Percentiles rank a stretch among this genome's conserved stretches.
These are phyloP conservation scores for Epistrophella euchroma DNA, from an alignment of 2,888 invertebrate species.

Conservation along the genomic window DNA sequence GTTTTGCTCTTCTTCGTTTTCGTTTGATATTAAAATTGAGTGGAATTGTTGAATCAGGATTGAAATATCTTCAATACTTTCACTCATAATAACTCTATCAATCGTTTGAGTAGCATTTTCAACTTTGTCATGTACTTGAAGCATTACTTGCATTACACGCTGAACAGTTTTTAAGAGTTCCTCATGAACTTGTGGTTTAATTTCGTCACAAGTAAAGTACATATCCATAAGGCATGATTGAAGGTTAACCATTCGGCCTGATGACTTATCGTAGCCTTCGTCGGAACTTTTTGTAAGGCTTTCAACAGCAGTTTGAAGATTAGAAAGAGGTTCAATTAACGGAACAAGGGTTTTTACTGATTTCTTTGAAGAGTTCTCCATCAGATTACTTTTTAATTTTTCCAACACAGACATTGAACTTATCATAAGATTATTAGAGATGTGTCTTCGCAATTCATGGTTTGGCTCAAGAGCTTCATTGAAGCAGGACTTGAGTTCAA, in stretches of 20 bases:
- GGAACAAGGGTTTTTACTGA: constrained; percentile 24
- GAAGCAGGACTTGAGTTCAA: constrained; percentile 33
- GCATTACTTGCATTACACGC: constrained; percentile 46
- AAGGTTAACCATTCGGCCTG: constrained; percentile 67
- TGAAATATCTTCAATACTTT: constrained; percentile 49
- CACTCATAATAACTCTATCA: constrained; percentile 46
- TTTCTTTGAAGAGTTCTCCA: constrained; percentile 49
- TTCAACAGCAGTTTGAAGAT: constrained; percentile 60
- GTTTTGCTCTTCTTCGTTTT: not conserved
- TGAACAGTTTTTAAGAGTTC: constrained; percentile 24
- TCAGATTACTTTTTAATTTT: constrained; percentile 38
- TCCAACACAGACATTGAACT: constrained; percentile 48
- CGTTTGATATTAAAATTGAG: constrained; percentile 12
- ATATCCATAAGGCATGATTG: constrained; percentile 69
- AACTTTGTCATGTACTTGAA: constrained; percentile 64
- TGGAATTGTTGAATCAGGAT: constrained; percentile 40
- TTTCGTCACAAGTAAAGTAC: constrained; percentile 72
- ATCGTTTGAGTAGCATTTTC: constrained; percentile 55
- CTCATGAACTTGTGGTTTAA: constrained; percentile 15
- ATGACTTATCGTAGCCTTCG: constrained; percentile 60
- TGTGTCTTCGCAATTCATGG: constrained; percentile 25
- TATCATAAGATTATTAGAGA: constrained; percentile 53
- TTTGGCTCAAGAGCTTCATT: constrained; percentile 38
- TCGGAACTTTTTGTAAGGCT: constrained; percentile 53
- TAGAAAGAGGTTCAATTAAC: constrained; percentile 54